A percentile compares a stretch with the other conserved stretches of the same genome.
phyloP scores from a whole-genome alignment of 2,113 vertebrate species.

The Pedionomus torquatus region DNA sequence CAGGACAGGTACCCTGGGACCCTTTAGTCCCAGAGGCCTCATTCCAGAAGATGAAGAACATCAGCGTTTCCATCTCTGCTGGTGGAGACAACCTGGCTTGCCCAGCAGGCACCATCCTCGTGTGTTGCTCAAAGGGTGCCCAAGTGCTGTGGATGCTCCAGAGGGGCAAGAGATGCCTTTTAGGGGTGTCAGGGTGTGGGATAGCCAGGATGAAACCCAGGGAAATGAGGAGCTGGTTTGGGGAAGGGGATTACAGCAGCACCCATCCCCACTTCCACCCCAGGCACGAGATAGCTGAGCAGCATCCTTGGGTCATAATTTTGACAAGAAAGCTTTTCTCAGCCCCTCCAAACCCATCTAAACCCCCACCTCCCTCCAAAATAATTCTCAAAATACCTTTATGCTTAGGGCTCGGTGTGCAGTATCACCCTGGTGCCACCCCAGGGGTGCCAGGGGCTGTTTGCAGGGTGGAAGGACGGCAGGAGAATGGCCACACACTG shows the following conservation, averaged over 20 bases:
- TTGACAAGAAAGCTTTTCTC: neutral
- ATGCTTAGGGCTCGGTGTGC: neutral
- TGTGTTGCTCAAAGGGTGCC: neutral
- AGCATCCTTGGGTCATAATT: neutral
- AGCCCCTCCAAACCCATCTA: neutral
- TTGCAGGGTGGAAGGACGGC: neutral
- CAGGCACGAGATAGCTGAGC: neutral
- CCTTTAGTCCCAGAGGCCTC: neutral
- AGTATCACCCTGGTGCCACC: neutral
- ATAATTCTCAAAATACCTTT: neutral
- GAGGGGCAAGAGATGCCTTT: neutral
- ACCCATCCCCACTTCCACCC: neutral
- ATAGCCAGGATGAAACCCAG: neutral
- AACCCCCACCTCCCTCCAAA: too few relatives aligned
- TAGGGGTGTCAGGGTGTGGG: neutral
- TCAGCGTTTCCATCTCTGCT: neutral
- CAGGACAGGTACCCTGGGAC: neutral
- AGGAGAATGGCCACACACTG: fast-evolving
- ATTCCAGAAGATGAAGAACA: neutral
- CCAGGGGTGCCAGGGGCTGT: neutral
- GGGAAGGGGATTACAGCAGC: fast-evolving
- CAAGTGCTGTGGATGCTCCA: neutral
- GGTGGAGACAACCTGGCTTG: neutral
- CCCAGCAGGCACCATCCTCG: fast-evolving
- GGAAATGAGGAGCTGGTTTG: neutral